phyloP scores from a whole-genome alignment of 2,797 vertebrate species.

The Pantherophis alleghaniensis region DNA sequence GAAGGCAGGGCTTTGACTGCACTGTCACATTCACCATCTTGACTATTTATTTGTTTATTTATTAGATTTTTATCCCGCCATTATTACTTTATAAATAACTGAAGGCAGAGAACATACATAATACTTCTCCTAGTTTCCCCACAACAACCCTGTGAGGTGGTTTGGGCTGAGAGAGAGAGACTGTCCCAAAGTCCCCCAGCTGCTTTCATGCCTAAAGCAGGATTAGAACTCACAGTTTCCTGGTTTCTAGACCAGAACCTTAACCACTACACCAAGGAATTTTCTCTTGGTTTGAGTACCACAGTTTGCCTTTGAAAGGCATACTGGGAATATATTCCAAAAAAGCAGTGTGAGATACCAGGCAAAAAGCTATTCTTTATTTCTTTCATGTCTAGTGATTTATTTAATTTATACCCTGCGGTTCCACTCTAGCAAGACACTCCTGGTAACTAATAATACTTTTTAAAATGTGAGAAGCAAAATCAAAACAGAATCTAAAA shows the following conservation, averaged over 20 bases:
- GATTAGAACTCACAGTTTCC: background rate
- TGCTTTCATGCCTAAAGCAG: background rate
- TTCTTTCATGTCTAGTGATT: background rate
- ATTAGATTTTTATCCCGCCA: too few relatives aligned
- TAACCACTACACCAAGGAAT: background rate
- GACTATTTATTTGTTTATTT: background rate
- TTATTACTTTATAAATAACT: too few relatives aligned
- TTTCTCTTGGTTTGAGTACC: background rate
- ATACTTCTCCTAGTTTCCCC: background rate
- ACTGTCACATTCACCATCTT: background rate
- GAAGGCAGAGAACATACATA: background rate
- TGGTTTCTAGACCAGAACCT: background rate
- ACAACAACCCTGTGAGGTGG: background rate
- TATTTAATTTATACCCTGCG: background rate
- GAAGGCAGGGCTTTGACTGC: background rate
- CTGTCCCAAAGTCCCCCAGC: background rate
- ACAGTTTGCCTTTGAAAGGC: background rate
- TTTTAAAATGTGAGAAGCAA: background rate
- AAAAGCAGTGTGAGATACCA: background rate
- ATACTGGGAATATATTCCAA: background rate
- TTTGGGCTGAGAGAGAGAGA: background rate
- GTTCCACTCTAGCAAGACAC: background rate
- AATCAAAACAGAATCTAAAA: background rate
- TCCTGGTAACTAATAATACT: background rate
- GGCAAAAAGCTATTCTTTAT: background rate